These are phyloP conservation scores for Athetis lepigone DNA, from an alignment of 2,888 invertebrate species.

Conservation along the genomic window DNA sequence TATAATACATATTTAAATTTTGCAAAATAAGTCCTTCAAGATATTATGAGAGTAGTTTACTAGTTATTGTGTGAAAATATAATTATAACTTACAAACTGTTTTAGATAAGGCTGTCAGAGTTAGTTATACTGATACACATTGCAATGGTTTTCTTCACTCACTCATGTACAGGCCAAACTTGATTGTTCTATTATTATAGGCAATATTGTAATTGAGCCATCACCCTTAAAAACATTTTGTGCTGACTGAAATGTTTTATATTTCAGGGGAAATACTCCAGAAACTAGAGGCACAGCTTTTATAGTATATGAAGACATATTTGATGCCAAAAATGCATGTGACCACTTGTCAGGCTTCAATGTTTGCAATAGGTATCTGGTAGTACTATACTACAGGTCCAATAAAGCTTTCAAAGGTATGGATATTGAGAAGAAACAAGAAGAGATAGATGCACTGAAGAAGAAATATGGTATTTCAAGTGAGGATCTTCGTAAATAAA, in stretches of 20 bases:
- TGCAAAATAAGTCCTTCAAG: no score
- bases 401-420: conserved; percentile 98
- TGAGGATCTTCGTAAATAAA: conserved; percentile 87
- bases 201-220: not conserved
- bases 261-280: conserved; percentile 97
- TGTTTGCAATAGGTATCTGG: conserved; percentile 99
- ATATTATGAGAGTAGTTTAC: no score
- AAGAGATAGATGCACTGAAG: conserved; percentile 98
- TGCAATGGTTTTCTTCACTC: no score
- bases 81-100: no score
- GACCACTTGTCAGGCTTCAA: conserved; percentile 99
- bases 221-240: no score
- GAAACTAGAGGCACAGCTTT: conserved; percentile 99
- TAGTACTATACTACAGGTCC: conserved; percentile 99
- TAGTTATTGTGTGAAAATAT: no score
- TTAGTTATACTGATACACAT: no score
- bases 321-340: conserved; percentile 99
- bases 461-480: conserved; percentile 96
- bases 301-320: conserved; percentile 99
- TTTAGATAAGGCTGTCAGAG: no score
- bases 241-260: no score
- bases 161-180: no score
- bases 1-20: no score
- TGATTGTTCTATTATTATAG: no score
- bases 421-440: conserved; percentile 98